Evolutionary conservation across 2,113 vertebrate genomes (phyloP).

Genomic region (Albula glossodonta): DNA sequence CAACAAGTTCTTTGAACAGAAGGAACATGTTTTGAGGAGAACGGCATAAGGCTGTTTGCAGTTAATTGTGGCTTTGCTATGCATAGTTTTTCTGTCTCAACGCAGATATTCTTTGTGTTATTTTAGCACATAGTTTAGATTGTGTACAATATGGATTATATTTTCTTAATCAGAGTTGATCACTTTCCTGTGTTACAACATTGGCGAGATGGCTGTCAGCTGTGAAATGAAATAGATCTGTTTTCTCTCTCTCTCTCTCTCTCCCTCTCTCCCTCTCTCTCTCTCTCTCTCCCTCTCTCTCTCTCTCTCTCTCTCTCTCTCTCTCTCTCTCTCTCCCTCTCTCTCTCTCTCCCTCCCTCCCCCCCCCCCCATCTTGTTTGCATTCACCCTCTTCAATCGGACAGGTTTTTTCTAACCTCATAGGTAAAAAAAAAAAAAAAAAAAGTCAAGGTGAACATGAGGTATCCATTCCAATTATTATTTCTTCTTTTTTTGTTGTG

Average conservation of each 20-base stretch:
- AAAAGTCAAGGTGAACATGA: slow-evolving; percentile 72
- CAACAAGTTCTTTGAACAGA: slow-evolving; percentile 58
- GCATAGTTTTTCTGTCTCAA: too few species aligned
- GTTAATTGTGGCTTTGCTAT: not conserved
- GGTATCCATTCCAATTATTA: slow-evolving; percentile 17
- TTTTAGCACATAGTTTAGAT: too few species aligned
- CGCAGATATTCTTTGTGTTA: too few species aligned
- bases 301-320: not conserved
- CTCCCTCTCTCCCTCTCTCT: not conserved
- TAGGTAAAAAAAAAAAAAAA: slow-evolving; percentile 53
- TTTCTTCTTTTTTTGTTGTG: slow-evolving; percentile 30
- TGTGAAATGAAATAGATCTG: not conserved
- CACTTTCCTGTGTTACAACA: not conserved
- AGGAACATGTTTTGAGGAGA: slow-evolving; percentile 51
- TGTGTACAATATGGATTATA: too few species aligned
- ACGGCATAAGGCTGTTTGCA: not conserved
- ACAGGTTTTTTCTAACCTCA: slow-evolving; percentile 74
- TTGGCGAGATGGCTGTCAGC: slow-evolving; percentile 10
- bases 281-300: not conserved
- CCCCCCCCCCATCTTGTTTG: not conserved
- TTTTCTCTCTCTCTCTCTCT: not conserved
- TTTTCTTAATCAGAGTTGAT: too few species aligned
- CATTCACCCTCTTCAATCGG: not conserved
- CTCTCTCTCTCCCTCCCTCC: not conserved
- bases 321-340: not conserved